Evolutionary conservation across 2,797 vertebrate genomes (phyloP), one percentile per base, ranked within the genome.

Genomic region (Petrocephalus schoutedeni): DNA sequence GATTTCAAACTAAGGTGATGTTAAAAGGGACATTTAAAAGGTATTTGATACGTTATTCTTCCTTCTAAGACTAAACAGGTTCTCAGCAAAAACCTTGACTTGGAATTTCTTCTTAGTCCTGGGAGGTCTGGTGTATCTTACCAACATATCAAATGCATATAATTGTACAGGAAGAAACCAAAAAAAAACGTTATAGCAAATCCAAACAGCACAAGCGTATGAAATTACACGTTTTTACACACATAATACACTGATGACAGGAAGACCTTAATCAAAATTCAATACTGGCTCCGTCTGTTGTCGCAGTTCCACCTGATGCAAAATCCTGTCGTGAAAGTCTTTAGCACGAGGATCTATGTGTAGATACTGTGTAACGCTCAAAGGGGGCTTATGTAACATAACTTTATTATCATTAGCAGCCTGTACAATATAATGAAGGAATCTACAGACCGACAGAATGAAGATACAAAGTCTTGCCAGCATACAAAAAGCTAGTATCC

Each of bases 41-140:
- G 51, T 57, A 36, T 85, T 19, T 85, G 32, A 58, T 57, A 19
- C 0, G 21, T 84, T 84, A 84, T 58, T 56, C 58, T 61, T 86
- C 64, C 16, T 49, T 86, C 19, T 61, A 61, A 86, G 58, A 23
- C 57, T 49, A 61, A 9, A 64, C 1, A 49, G 12, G 12, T 86
- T 61, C 32, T 86, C 16, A 57, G 16, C 53, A 85, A 85, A 85
- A 59, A 86, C 56, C 57, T 86, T 86, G 32, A 8, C 51, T 64
- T 85, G 21, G 53, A 57, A 85, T 85, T 85, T 61, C 28, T 49
- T 86, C 32, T 64, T 64, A 28, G 36, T 85, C 83, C 28, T 86
- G 58, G 36, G 53, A 23, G 54, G 23, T 57, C 54, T 57, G 23
- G 41, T 10, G 36, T 45, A 61, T 61, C 85, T 64, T 86, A 86